phyloP scores from a whole-genome alignment of 2,888 invertebrate species.

The Argyresthia albistria region DNA sequence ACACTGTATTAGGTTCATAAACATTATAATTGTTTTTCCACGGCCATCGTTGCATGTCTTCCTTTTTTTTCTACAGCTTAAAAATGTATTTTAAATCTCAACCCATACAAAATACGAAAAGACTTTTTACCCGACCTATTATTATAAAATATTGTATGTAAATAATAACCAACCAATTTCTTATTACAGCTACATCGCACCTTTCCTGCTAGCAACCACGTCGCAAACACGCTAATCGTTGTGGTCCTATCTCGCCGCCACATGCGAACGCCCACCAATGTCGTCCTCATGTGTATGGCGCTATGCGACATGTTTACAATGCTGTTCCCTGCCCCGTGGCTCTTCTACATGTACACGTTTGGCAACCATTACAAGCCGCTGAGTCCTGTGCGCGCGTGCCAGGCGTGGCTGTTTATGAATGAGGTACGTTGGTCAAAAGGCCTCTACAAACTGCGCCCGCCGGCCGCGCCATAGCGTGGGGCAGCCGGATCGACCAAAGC shows the following conservation, averaged over 20 bases:
- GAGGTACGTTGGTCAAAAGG: constrained; percentile 82
- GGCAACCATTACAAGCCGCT: constrained; percentile 88
- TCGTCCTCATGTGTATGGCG: constrained; percentile 96
- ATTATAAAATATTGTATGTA: not conserved
- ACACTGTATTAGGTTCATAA: too few relatives aligned
- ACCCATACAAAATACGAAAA: too few relatives aligned
- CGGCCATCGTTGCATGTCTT: too few relatives aligned
- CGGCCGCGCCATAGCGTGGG: too few relatives aligned
- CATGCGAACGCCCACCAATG: constrained; percentile 93
- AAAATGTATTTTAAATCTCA: too few relatives aligned
- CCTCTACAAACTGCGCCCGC: too few relatives aligned
- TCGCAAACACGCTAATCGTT: constrained; percentile 92
- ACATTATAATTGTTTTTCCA: too few relatives aligned
- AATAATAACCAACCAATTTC: constrained; percentile 2
- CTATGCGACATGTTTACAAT: constrained; percentile 95
- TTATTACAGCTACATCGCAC: constrained; percentile 76
- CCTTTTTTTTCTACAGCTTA: too few relatives aligned
- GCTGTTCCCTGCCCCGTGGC: constrained; percentile 90
- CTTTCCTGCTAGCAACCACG: constrained; percentile 87
- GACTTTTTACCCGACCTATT: too few relatives aligned
- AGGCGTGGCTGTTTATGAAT: constrained; percentile 85
- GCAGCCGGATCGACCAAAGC: too few relatives aligned
- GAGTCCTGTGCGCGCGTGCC: constrained; percentile 82
- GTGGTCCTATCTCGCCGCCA: constrained; percentile 90
- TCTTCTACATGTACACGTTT: constrained; percentile 93